A percentile compares a stretch with the other conserved stretches of the same genome.
Conservation (phyloP, 2,797 vertebrate species). For the Mormyrops boulengeri region DNA sequence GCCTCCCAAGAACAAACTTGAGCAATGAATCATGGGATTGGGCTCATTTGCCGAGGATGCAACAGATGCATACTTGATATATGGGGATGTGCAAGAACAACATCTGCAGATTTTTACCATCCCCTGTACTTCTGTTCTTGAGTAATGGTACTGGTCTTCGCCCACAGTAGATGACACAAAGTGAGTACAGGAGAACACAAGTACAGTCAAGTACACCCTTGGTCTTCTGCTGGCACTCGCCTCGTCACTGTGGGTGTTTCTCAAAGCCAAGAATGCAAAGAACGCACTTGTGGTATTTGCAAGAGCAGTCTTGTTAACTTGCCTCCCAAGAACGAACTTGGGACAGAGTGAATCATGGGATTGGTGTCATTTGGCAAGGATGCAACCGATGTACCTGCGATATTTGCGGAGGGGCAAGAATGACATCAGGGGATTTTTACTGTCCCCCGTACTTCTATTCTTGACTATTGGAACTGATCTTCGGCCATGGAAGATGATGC, state of each 20-base stretch:
- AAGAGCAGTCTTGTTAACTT: not conserved
- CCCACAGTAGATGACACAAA: not conserved
- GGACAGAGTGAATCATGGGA: not conserved
- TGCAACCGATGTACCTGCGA: not conserved
- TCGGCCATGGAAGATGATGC: not conserved
- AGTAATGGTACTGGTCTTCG: not conserved
- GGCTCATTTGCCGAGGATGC: not conserved
- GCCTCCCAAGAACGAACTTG: not conserved
- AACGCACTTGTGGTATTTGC: not conserved
- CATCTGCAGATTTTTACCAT: not conserved
- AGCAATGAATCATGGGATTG: not conserved
- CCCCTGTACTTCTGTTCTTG: not conserved
- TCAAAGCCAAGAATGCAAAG: not conserved
- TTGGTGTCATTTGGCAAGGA: not conserved
- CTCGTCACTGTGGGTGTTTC: not conserved
- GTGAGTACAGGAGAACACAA: not conserved
- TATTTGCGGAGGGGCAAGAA: not conserved
- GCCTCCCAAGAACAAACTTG: not conserved
- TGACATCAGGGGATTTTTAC: not conserved
- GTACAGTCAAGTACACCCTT: not conserved
- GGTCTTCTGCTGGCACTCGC: not conserved
- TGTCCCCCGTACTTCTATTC: not conserved
- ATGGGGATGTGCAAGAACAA: not conserved
- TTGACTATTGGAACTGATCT: not conserved
- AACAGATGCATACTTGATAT: not conserved